A percentile compares a stretch with the other conserved stretches of the same genome.
These are phyloP conservation scores for Phainopepla nitens DNA, from an alignment of 2,113 vertebrate genomes.

Conservation along the genomic window DNA sequence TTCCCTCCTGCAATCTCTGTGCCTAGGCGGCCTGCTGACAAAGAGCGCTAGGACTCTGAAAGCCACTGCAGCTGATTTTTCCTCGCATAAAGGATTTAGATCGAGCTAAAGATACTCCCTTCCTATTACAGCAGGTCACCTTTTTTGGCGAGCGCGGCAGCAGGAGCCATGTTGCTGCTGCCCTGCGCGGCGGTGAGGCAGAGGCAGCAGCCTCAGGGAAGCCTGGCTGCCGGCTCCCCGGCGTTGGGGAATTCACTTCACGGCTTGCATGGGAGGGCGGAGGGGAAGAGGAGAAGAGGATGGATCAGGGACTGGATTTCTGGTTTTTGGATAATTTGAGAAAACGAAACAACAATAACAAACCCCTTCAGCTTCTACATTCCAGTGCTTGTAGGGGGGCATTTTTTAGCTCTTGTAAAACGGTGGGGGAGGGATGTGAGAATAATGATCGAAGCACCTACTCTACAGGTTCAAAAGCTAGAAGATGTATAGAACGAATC, in stretches of 20 bases:
- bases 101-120: not conserved
- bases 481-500: not conserved
- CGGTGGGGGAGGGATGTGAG: not conserved
- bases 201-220: not conserved
- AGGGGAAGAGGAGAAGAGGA: not conserved
- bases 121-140: not conserved
- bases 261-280: not conserved
- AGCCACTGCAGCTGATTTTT: not conserved
- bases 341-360: not conserved
- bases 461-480: not conserved
- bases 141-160: not conserved
- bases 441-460: not conserved
- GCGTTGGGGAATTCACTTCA: not conserved
- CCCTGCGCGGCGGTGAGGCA: not conserved
- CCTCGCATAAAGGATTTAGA: not conserved
- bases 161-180: not conserved
- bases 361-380: constrained; percentile 4
- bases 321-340: not conserved
- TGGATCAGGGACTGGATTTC: not conserved
- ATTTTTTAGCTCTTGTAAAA: constrained; percentile 47
- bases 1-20: not conserved
- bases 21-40: not conserved
- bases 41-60: not conserved
- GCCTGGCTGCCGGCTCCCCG: not conserved
- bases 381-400: constrained; percentile 51